Base-by-base conservation (phyloP, 2,113 vertebrate genomes). In the Entelurus aequoreus region DNA sequence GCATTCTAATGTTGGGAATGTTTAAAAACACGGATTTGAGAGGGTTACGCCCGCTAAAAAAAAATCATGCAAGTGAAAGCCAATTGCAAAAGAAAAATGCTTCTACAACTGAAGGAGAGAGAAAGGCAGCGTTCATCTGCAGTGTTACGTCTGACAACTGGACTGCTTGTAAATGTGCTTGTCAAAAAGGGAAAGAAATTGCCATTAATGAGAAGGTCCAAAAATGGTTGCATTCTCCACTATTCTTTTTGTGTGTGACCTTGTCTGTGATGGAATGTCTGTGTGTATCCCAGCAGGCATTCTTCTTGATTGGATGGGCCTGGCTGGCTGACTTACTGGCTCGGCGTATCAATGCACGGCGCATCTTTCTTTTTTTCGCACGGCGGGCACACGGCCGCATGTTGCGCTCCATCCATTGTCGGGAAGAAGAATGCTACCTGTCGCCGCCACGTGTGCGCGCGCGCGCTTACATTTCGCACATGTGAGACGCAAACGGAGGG, bases 261-360 rank as follows among this genome's bases (percentile, higher is more conserved):
- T 85, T 85, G 84, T 67, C 69, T 8, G 52, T 65, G 67, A 76
- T 81, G 68, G 67, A 65, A 63, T 62, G 70, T 61, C 48, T 73
- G 68, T 56, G 74, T 76, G 76, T 65, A 60, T 80, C 79, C 76
- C 84, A 84, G 82, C 84, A 87, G 83, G 82, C 64, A 53, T 62
- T 67, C 65, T 66, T 78, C 76, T 77, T 84, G 86, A 87, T 86
- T 86, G 82, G 79, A 79, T 63, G 56, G 81, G 79, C 80, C 84
- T 68, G 80, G 65, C 74, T 77, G 78, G 59, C 65, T 75, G 77
- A 71, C 77, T 84, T 60, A 52, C 74, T 55, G 72, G 78, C 81
- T 68, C 69, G 19, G 74, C 64, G 72, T 75, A 72, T 76, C 74
- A 60, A 37, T 60, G 77, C 72, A 64, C 73, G 79, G 76, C 35